These are phyloP conservation scores for Anoura caudifer DNA, from an alignment of 2,113 vertebrate species.

Conservation along the genomic window DNA sequence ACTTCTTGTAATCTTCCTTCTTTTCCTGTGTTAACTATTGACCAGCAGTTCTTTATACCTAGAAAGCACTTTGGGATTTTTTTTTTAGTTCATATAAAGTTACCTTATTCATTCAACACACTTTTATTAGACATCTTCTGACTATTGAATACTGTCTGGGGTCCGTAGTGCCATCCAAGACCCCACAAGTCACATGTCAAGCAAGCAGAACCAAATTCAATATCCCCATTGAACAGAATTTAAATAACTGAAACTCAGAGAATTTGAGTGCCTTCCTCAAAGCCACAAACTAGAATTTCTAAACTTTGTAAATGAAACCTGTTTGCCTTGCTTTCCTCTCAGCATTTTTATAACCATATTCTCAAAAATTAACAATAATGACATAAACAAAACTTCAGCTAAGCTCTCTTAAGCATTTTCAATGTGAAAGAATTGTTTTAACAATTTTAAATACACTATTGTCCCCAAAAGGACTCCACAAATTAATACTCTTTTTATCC, in stretches of 20 bases:
- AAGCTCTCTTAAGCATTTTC: not conserved
- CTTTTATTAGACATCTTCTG: not conserved
- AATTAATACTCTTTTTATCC: not conserved
- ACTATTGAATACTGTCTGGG: not conserved
- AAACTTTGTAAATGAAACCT: not conserved
- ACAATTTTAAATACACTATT: not conserved
- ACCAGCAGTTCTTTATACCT: not conserved
- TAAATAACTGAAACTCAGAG: not conserved
- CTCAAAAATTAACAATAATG: not conserved
- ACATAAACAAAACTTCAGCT: not conserved
- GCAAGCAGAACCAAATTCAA: not conserved
- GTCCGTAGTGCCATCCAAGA: not conserved
- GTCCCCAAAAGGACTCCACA: not conserved
- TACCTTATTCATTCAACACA: not conserved
- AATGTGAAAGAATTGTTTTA: not conserved
- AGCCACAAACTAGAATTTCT: not conserved
- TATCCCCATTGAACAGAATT: not conserved
- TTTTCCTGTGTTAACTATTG: not conserved
- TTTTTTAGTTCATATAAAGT: not conserved
- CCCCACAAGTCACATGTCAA: not conserved
- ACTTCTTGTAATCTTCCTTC: not conserved
- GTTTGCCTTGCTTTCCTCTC: not conserved
- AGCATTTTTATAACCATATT: not conserved
- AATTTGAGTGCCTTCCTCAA: not conserved
- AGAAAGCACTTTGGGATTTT: not conserved